Base-by-base conservation (phyloP, 35 echinoderm and acorn worm species). In the Eucidaris tribuloides region DNA sequence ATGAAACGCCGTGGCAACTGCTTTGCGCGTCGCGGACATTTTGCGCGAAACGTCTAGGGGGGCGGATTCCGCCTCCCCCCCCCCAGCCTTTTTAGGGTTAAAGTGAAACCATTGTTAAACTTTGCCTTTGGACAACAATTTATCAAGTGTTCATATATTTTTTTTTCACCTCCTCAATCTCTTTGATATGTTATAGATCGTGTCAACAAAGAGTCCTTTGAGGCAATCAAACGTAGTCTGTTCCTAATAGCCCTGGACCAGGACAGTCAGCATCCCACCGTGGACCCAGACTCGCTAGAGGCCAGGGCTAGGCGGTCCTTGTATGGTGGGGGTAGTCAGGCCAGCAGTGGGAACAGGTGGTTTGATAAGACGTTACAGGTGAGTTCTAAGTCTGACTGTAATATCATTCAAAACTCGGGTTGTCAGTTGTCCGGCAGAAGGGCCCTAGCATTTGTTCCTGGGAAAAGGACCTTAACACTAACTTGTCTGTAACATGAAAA, bases 281-380 rank as follows among this genome's bases (percentile, higher is more conserved):
- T 25, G 17, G 71, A 87, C 20, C 60, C 77, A 14, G 62, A 63
- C 9, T 58, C 76, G 23, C 45, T 82, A 31, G 80, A 42, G 27
- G 57, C 35, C 1, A 11, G 84, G 13, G 94, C 68, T 14, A 78
- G 86, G 27, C 80, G 89, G 76, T 77, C 86, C 3, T 65, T 97
- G 63, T 92, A 97, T 50, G 94, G 94, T 24, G 90, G 90, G 1
- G 94, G 94, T 17, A 93, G 89, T 48, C 18, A 29, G 19, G 50
- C 80, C 25, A 97, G 92, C 46, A 97, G 94, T 58, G 86, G 94
- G 55, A 97, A 97, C 57, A 88, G 94, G 25, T 97, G 94, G 94
- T 89, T 80, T 52, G 94, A 97, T 77, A 97, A 97, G 42, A 97
- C 94, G 5, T 23, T 97, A 38, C 94, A 97, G 90, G 94, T 97